Evolutionary conservation across 2,113 vertebrate species (phyloP).

Genomic region (Siniperca knerii): DNA sequence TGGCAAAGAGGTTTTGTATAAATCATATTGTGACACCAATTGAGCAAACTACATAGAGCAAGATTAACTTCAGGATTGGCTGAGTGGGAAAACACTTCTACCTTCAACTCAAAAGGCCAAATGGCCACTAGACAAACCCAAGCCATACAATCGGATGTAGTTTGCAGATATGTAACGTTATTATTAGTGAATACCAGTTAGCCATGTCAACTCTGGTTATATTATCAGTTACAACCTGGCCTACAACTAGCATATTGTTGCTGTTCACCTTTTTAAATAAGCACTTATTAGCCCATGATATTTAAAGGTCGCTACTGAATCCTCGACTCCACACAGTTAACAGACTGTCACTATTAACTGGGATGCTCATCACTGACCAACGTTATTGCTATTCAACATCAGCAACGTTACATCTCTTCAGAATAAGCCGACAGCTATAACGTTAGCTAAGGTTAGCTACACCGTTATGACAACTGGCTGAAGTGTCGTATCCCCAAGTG

Average conservation of each 20-base stretch:
- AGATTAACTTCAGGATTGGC: conserved; percentile 2
- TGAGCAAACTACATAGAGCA: background rate
- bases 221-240: background rate
- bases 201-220: background rate
- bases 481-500: background rate
- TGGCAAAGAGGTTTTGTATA: conserved; percentile 22
- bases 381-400: conserved; percentile 2
- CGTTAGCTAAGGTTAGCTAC: background rate
- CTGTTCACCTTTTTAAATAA: background rate
- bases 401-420: background rate
- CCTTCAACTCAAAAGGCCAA: conserved; percentile 1
- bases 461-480: background rate
- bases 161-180: background rate
- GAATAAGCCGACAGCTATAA: background rate
- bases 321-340: background rate
- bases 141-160: background rate
- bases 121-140: background rate
- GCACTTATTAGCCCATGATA: background rate
- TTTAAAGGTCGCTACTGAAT: background rate
- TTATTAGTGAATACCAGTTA: background rate
- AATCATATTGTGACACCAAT: conserved; percentile 10
- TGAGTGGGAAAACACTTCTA: conserved; percentile 4
- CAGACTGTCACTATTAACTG: background rate
- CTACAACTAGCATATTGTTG: background rate
- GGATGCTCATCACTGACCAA: background rate